Evolutionary conservation across 2,113 vertebrate species (phyloP), one percentile per base, ranked within the genome.

Genomic region (Meleagris gallopavo): DNA sequence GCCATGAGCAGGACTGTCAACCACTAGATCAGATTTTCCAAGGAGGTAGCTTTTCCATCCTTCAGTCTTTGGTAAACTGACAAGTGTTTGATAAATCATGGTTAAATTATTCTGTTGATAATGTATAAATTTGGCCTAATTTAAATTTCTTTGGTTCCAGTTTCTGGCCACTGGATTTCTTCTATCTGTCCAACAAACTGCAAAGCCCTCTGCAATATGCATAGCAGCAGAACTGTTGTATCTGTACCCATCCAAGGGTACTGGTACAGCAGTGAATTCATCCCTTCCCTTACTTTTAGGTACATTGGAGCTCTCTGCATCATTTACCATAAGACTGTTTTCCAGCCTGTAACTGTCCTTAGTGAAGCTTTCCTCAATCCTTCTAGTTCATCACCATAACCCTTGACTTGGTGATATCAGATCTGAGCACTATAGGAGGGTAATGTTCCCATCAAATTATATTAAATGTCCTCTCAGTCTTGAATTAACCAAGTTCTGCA

Each of bases 401-500:
- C 34, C 73, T 48, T 52, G 66, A 3, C 5, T 83, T 90, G 76
- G 61, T 48, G 77, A 19, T 27, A 57, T 43, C 40, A 38, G 62
- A 76, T 52, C 48, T 6, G 13, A 78, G 54, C 6, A 38, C 60
- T 87, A 34, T n/a, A 69, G 17, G 24, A 27, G 46, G 62, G 21
- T 52, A 69, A 75, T 69, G 77, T 38, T 93, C 66, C 70, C 66
- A 72, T 93, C 81, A 58, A 66, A 89, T 85, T 57, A 69, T 54
- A 13, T 86, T 82, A 50, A 50, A 43, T 72, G 50, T 67, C 65
- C 57, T 86, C 40, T 40, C 74, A 90, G 83, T 70, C 41, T 77
- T 84, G 83, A 84, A 84, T 90, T 91, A 84, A 77, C 77, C 52
- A 73, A 92, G 55, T 25, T 32, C 86, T 94, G 87, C 66, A 94